Evolutionary conservation across 2,888 invertebrate species (phyloP).

Genomic region (Labia minor): DNA sequence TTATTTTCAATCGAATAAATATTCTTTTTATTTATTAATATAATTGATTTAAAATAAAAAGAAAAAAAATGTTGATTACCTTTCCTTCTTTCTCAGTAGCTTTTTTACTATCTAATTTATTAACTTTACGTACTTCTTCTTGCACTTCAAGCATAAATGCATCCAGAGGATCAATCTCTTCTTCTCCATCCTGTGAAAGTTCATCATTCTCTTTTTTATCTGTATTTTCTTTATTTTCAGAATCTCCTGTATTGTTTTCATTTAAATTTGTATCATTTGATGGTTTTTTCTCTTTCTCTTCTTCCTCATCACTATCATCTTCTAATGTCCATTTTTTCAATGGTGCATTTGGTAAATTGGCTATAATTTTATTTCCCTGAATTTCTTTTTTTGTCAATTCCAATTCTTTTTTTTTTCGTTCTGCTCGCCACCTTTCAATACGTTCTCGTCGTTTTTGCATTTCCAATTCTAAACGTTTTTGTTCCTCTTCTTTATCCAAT

Average conservation of each 20-base stretch:
- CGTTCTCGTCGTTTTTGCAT: constrained; percentile 93
- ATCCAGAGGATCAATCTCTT: constrained; percentile 91
- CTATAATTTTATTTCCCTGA: constrained; percentile 46
- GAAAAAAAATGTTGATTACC: not conserved
- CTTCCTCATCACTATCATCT: constrained; percentile 91
- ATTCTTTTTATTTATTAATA: too few relatives aligned
- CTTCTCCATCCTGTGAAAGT: constrained; percentile 44
- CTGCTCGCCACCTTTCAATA: constrained; percentile 92
- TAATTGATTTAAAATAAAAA: too few relatives aligned
- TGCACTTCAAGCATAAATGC: constrained; percentile 87
- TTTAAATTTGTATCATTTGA: constrained; percentile 41
- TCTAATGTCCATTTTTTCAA: constrained; percentile 89
- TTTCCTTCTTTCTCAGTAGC: constrained; percentile 27
- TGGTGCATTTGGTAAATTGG: constrained; percentile 45
- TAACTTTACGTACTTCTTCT: constrained; percentile 71
- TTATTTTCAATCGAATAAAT: too few relatives aligned
- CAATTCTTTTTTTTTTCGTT: constrained; percentile 77
- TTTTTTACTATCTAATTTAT: constrained; percentile 52
- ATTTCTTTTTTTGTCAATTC: constrained; percentile 70
- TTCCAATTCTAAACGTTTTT: constrained; percentile 78
- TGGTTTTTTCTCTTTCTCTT: constrained; percentile 37
- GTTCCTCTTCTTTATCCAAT: constrained; percentile 80
- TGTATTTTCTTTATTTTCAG: constrained; percentile 34
- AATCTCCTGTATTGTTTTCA: constrained; percentile 28
- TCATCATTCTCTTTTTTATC: constrained; percentile 46